Percentiles rank a stretch among this genome's conserved stretches.
These are phyloP conservation scores for Hydra vulgaris DNA, from an alignment of 30 jellyfish, hydroid and myxozoan genomes.

Conservation along the genomic window DNA sequence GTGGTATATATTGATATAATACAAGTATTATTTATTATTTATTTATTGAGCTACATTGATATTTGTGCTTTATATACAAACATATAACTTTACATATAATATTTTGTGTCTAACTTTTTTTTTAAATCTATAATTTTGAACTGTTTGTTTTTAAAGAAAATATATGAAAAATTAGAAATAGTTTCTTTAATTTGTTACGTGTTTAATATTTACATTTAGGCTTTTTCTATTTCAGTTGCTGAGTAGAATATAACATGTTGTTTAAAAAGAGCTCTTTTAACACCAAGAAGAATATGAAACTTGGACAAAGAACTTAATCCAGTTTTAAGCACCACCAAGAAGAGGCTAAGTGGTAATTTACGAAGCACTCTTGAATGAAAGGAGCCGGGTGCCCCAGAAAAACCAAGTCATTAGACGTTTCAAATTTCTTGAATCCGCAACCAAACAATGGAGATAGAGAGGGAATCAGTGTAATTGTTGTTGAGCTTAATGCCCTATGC, in stretches of 20 bases:
- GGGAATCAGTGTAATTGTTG: background rate
- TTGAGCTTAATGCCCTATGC: background rate
- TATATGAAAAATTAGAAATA: background rate
- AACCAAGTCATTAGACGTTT: background rate
- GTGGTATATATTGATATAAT: background rate
- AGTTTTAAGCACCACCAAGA: background rate
- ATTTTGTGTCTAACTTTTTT: background rate
- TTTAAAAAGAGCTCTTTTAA: background rate
- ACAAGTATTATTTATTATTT: background rate
- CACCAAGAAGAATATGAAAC: background rate
- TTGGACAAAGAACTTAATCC: background rate
- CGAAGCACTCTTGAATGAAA: background rate
- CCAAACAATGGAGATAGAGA: background rate
- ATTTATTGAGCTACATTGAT: background rate
- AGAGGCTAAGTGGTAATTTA: background rate
- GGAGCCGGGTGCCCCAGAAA: background rate
- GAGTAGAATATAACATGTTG: background rate
- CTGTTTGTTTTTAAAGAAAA: background rate
- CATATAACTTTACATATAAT: background rate
- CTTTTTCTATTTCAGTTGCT: background rate
- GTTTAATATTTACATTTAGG: background rate
- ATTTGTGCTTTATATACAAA: background rate
- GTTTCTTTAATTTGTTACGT: background rate
- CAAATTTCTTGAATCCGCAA: background rate
- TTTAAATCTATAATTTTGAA: background rate